A percentile compares a stretch with the other conserved stretches of the same genome.
Conservation (phyloP, 2,888 invertebrate genomes). For the Sinopyrophorus schimmeli region DNA sequence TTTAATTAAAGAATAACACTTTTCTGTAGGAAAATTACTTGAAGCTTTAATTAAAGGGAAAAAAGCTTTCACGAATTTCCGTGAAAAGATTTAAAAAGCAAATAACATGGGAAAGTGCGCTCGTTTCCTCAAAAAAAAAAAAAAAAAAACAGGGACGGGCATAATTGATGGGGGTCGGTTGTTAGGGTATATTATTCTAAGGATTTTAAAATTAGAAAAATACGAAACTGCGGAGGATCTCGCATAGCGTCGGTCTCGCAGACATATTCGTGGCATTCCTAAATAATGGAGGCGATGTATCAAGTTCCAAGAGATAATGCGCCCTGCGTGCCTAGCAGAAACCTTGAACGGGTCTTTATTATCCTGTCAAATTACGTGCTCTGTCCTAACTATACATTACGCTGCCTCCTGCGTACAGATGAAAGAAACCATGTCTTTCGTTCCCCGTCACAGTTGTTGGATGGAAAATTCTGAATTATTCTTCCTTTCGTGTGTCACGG, state of each 20-base stretch:
- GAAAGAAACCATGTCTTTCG: constrained; percentile 38
- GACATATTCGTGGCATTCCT: constrained; percentile 45
- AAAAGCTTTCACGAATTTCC: too few species aligned
- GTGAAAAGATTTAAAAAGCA: too few species aligned
- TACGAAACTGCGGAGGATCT: constrained; percentile 15
- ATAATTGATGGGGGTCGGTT: neutral
- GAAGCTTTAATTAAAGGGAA: too few species aligned
- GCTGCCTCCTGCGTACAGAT: constrained; percentile 35
- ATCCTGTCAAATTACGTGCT: constrained; percentile 52
- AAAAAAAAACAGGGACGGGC: too few species aligned
- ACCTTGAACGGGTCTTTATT: constrained; percentile 51
- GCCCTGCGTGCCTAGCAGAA: constrained; percentile 48
- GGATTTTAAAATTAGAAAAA: constrained; percentile 29
- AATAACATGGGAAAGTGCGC: too few species aligned
- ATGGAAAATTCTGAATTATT: constrained; percentile 39
- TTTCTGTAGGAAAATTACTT: too few species aligned
- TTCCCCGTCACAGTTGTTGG: constrained; percentile 38
- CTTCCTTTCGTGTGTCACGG: constrained; percentile 36
- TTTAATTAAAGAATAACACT: too few species aligned
- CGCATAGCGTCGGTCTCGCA: constrained; percentile 29
- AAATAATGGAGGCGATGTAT: constrained; percentile 49
- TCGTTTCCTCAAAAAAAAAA: too few species aligned
- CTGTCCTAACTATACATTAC: constrained; percentile 39
- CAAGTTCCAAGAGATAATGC: constrained; percentile 47
- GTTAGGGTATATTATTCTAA: constrained; percentile 8